phyloP scores from a whole-genome alignment of 92 coral and sea anemone genomes.

The Virgularia gustaviana region DNA sequence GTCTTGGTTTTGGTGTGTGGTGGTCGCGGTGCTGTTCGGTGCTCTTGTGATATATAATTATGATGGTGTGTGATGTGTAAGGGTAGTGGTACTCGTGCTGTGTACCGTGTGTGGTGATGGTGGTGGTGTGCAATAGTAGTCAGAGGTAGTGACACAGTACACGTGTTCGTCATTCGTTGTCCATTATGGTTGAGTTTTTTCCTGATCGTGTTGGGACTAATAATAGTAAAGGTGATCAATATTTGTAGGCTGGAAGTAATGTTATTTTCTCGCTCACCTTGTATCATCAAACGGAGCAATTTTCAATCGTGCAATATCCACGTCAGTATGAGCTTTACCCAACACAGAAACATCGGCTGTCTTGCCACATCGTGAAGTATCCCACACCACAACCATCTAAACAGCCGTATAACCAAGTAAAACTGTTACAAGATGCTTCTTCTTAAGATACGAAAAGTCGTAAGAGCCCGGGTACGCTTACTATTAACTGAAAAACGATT shows the following conservation, averaged over 20 bases:
- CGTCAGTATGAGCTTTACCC: constrained; percentile 98
- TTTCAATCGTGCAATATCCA: constrained; percentile 81
- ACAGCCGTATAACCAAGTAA: not conserved
- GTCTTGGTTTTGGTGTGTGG: no score
- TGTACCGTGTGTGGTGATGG: no score
- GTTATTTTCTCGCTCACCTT: constrained; percentile 49
- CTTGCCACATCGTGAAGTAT: constrained; percentile 79
- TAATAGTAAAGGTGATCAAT: no score
- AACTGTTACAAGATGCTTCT: not conserved
- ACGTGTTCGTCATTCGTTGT: no score
- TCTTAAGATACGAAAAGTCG: not conserved
- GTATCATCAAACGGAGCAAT: constrained; percentile 97
- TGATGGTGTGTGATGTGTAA: no score
- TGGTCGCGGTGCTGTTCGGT: no score
- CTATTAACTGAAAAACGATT: not conserved
- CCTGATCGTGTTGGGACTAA: no score
- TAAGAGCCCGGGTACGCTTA: not conserved
- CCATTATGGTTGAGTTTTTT: no score
- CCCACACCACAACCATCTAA: constrained; percentile 95
- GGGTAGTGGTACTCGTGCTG: no score
- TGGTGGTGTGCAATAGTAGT: no score
- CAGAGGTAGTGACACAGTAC: no score
- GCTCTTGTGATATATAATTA: no score
- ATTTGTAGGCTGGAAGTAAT: not conserved
- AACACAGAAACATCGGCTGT: constrained; percentile 84